phyloP scores from a whole-genome alignment of 2,113 vertebrate species.

The Myiozetetes cayanensis region DNA sequence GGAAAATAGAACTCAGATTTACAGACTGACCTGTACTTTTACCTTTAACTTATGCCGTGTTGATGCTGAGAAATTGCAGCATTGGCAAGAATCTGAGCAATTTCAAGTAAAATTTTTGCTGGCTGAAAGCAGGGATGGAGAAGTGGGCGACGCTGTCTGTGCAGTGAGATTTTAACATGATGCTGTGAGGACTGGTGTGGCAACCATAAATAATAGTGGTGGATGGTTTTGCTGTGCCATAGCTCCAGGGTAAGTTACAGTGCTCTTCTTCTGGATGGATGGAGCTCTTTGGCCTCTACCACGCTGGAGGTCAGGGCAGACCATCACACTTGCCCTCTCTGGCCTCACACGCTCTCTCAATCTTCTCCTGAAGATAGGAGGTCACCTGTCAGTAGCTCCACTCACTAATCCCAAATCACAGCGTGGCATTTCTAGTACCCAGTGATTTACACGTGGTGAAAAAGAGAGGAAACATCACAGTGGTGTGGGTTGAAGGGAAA shows the following conservation, averaged over 20 bases:
- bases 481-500: background rate
- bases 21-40: background rate
- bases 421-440: background rate
- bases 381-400: fast-evolving
- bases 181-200: background rate
- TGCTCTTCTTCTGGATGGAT: background rate
- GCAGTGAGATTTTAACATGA: background rate
- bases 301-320: background rate
- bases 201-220: background rate
- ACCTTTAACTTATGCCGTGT: background rate
- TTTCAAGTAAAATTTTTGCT: background rate
- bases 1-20: background rate
- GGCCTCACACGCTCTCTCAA: background rate
- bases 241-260: background rate
- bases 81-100: background rate
- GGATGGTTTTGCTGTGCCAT: background rate
- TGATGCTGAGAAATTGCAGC: background rate
- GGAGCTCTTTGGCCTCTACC: background rate
- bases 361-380: background rate
- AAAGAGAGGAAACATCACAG: background rate
- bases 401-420: background rate
- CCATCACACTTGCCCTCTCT: background rate
- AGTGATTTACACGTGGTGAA: background rate
- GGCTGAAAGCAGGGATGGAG: fast-evolving
- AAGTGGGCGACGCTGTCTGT: background rate